Evolutionary conservation across 2,888 invertebrate species (phyloP).

Genomic region (Cataglyphis rosenhaueri): DNA sequence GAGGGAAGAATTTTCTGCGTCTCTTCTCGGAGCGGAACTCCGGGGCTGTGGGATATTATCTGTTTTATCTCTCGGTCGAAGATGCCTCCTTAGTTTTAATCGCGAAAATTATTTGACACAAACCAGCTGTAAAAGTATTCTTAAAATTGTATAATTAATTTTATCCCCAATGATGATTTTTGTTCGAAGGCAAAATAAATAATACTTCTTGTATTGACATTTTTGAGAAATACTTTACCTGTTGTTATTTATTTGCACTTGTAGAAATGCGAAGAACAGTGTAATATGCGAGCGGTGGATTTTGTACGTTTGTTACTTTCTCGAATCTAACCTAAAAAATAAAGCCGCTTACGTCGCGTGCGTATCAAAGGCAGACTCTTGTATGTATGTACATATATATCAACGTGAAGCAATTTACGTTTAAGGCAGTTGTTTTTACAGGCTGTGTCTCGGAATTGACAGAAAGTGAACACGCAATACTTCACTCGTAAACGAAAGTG

Average conservation of each 20-base stretch:
- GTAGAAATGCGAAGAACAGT: background rate
- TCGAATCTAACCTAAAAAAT: conserved; percentile 23
- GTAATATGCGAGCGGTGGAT: background rate
- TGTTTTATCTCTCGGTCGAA: background rate
- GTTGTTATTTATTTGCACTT: background rate
- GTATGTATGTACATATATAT: background rate
- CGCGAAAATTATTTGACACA: background rate
- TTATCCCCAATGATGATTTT: background rate
- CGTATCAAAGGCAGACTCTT: background rate
- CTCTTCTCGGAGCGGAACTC: background rate
- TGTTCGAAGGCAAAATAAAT: background rate
- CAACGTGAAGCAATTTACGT: background rate
- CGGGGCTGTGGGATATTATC: background rate
- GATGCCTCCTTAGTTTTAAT: background rate
- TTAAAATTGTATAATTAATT: background rate
- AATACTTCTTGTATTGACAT: background rate
- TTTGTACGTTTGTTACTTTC: background rate
- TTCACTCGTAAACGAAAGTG: background rate
- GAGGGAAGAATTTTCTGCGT: background rate
- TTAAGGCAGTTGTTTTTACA: background rate
- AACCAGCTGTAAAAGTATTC: background rate
- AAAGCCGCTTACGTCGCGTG: background rate
- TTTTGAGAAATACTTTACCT: background rate
- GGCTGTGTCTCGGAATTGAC: background rate
- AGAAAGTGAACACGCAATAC: background rate